Conservation (phyloP, 2,113 vertebrate genomes). For the Calypte anna region DNA sequence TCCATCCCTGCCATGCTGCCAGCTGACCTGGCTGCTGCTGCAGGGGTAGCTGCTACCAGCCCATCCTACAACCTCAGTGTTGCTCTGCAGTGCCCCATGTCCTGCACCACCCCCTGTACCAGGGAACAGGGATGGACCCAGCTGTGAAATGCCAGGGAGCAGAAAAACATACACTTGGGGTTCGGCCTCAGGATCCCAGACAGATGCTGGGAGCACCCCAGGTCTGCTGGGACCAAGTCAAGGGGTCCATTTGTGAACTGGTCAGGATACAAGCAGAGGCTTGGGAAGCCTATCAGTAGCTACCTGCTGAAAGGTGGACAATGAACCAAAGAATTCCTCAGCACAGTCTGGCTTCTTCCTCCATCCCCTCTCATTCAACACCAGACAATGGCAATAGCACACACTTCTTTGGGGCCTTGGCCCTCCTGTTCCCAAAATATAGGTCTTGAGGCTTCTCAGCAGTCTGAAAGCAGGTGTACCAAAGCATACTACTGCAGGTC, state of each 20-base stretch:
- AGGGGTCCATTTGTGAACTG: background rate
- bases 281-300: background rate
- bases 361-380: background rate
- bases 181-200: background rate
- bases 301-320: background rate
- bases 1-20: background rate
- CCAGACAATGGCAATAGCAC: background rate
- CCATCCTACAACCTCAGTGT: background rate
- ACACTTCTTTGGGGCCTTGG: background rate
- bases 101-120: background rate
- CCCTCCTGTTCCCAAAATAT: background rate
- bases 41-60: background rate
- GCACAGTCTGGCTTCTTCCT: background rate
- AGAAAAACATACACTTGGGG: background rate
- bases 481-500: accelerated
- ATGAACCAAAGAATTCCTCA: background rate
- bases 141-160: background rate
- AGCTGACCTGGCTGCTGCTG: background rate
- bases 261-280: background rate
- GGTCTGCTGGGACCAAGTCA: background rate
- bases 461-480: background rate
- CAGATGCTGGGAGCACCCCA: background rate
- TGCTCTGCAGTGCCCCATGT: background rate
- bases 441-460: background rate
- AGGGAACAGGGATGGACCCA: background rate